Evolutionary conservation across 2,888 invertebrate genomes (phyloP).

Genomic region (Phoronis australis): DNA sequence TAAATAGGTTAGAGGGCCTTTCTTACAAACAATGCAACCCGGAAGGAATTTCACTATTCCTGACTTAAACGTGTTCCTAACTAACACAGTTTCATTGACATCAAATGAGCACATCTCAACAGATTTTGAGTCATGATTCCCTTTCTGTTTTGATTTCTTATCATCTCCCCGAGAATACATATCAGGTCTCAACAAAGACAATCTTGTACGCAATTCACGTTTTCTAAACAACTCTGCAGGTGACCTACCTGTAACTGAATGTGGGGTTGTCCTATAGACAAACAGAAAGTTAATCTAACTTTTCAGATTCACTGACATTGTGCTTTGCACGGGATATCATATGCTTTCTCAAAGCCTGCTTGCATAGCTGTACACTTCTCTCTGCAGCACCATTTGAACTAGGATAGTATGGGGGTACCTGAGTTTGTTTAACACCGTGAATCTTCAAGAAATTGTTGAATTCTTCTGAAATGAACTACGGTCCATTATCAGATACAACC

Average conservation of each 20-base stretch:
- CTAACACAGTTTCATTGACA: neutral
- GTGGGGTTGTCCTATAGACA: constrained; percentile 1
- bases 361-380: neutral
- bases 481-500: constrained; percentile 7
- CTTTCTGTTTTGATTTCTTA: neutral
- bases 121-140: neutral
- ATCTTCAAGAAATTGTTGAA: constrained; percentile 2
- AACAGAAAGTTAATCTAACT: constrained; percentile 1
- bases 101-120: neutral
- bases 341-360: no score
- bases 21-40: neutral
- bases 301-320: no score
- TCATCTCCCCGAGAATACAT: neutral
- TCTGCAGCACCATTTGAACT: constrained; percentile 4
- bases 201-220: neutral
- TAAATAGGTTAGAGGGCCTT: constrained; percentile 2
- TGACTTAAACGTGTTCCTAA: neutral
- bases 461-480: constrained; percentile 1
- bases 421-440: constrained; percentile 2
- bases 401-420: constrained; percentile 4
- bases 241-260: neutral
- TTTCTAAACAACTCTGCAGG: constrained; percentile 4
- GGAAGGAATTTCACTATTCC: neutral
- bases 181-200: constrained; percentile 1
- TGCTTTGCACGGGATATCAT: no score